phyloP scores from a whole-genome alignment of 1,140 invertebrate species.

The Polyergus mexicanus region DNA sequence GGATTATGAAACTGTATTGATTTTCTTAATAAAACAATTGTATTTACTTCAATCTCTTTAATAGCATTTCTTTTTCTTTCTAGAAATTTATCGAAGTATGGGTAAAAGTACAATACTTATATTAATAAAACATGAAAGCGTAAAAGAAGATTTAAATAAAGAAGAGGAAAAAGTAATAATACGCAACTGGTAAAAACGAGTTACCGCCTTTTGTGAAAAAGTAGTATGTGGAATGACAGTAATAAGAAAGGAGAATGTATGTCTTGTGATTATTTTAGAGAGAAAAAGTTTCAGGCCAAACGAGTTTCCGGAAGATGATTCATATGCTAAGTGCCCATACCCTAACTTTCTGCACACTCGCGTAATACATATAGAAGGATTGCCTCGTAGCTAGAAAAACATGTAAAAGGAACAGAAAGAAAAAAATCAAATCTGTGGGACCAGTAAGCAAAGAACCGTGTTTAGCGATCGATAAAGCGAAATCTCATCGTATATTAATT shows the following conservation, averaged over 20 bases:
- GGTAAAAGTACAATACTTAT: neutral
- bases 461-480: constrained; percentile 34
- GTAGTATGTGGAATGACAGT: neutral
- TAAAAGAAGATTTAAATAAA: neutral
- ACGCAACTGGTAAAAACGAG: constrained; percentile 19
- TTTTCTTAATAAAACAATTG: neutral
- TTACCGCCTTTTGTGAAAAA: constrained; percentile 29
- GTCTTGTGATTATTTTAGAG: constrained; percentile 49
- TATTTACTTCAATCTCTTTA: neutral
- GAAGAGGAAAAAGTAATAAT: neutral
- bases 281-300: constrained; percentile 43
- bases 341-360: constrained; percentile 54
- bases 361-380: constrained; percentile 40
- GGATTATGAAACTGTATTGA: neutral
- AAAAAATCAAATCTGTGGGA: constrained; percentile 20
- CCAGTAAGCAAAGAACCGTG: constrained; percentile 12
- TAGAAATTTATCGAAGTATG: neutral
- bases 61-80: neutral
- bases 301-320: constrained; percentile 58
- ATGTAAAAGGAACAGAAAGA: constrained; percentile 21
- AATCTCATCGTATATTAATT: constrained; percentile 22
- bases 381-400: constrained; percentile 18
- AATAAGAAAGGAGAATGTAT: constrained; percentile 40
- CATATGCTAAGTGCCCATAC: constrained; percentile 55
- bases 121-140: constrained; percentile 8